Percentiles rank a stretch among this genome's conserved stretches.
These are phyloP conservation scores for Myopa tessellatipennis DNA, from an alignment of 2,888 invertebrate genomes.

Conservation along the genomic window DNA sequence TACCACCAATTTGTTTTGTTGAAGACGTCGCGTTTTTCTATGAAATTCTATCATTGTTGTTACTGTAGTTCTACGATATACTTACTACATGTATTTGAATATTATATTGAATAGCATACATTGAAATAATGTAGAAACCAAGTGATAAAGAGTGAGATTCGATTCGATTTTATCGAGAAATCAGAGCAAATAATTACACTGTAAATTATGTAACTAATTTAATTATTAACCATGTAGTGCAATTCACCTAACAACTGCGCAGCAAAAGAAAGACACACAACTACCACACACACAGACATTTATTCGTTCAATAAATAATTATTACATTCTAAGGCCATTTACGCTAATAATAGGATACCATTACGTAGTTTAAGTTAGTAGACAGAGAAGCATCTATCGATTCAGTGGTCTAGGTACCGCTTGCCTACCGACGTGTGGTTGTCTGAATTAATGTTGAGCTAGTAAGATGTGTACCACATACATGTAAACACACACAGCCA, in stretches of 20 bases:
- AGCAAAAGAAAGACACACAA: slow-evolving; percentile 6
- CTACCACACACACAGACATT: not conserved
- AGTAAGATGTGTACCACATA: not conserved
- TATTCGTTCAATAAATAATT: not conserved
- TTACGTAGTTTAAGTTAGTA: too few species aligned
- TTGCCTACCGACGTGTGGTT: slow-evolving; percentile 17
- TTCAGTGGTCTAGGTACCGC: too few species aligned
- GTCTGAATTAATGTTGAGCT: slow-evolving; percentile 21
- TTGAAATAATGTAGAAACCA: slow-evolving; percentile 54
- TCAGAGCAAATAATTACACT: slow-evolving; percentile 16
- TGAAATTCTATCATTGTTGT: slow-evolving; percentile 58
- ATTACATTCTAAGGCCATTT: not conserved
- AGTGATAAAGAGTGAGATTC: slow-evolving; percentile 68
- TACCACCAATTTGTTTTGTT: slow-evolving; percentile 32
- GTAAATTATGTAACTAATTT: slow-evolving; percentile 19
- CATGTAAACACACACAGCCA: not conserved
- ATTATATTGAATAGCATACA: slow-evolving; percentile 45
- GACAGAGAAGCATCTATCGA: not conserved
- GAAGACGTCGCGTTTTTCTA: slow-evolving; percentile 38
- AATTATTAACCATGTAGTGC: not conserved
- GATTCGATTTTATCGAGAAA: slow-evolving; percentile 61
- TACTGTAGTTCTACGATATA: slow-evolving; percentile 50
- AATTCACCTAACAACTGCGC: not conserved
- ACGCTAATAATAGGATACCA: not conserved
- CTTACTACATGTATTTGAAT: slow-evolving; percentile 27